Evolutionary conservation across 2,797 vertebrate genomes (phyloP).

Genomic region (Cyprinella venusta): DNA sequence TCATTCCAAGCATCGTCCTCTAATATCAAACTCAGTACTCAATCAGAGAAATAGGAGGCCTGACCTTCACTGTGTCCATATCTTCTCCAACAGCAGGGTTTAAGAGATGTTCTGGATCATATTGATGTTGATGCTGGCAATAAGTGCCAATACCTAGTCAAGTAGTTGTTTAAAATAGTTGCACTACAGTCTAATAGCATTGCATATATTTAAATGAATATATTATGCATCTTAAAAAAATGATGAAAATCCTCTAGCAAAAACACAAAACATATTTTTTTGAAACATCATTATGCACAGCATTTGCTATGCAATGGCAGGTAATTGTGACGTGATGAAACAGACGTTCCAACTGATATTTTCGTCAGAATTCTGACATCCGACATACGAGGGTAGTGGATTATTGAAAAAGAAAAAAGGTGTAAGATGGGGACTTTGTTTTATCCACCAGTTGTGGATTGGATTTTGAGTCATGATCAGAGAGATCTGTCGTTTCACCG

Average conservation of each 20-base stretch:
- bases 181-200: not conserved
- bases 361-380: not conserved
- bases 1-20: not conserved
- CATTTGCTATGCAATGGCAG: not conserved
- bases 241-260: not conserved
- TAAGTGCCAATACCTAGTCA: not conserved
- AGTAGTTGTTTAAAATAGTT: not conserved
- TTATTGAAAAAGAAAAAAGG: too few species aligned
- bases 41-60: constrained; percentile 2
- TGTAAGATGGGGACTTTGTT: too few species aligned
- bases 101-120: not conserved
- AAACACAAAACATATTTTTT: not conserved
- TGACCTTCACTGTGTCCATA: constrained; percentile 32
- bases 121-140: not conserved
- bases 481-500: too few species aligned
- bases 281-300: not conserved
- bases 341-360: not conserved
- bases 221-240: not conserved
- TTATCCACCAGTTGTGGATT: not conserved
- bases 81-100: not conserved
- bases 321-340: not conserved
- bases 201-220: not conserved
- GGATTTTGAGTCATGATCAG: not conserved
- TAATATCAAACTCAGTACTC: not conserved
- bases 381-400: too few species aligned